phyloP scores from a whole-genome alignment of 2,888 invertebrate genomes.

The Xestia rhomboidea region DNA sequence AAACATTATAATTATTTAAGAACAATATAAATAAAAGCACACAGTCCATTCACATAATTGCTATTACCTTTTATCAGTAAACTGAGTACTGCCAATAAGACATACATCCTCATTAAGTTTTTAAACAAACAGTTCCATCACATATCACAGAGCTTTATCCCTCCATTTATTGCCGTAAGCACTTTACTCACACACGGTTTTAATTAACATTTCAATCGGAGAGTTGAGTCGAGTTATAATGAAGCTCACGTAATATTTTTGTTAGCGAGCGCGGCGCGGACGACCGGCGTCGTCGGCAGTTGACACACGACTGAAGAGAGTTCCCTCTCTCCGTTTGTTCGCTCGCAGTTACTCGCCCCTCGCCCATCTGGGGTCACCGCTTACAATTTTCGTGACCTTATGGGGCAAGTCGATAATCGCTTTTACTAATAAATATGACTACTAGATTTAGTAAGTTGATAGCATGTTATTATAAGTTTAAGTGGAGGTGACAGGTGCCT shows the following conservation, averaged over 20 bases:
- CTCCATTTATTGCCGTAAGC: constrained; percentile 66
- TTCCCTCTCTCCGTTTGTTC: constrained; percentile 68
- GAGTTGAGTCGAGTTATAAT: constrained; percentile 71
- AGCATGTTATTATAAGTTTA: constrained; percentile 54
- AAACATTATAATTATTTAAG: neutral
- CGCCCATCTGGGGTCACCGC: constrained; percentile 81
- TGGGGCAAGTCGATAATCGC: constrained; percentile 82
- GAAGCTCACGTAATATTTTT: constrained; percentile 69
- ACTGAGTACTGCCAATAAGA: constrained; percentile 82
- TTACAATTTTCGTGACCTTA: constrained; percentile 87
- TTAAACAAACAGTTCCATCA: constrained; percentile 82
- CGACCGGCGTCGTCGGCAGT: constrained; percentile 73
- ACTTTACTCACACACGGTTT: constrained; percentile 74
- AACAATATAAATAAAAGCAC: constrained; percentile 11
- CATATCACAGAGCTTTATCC: constrained; percentile 80
- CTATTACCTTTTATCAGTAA: constrained; percentile 86
- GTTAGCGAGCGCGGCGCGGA: constrained; percentile 54
- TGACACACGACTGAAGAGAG: constrained; percentile 80
- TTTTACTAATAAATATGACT: constrained; percentile 73
- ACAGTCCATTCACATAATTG: constrained; percentile 38
- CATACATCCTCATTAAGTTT: constrained; percentile 86
- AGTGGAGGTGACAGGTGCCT: constrained; percentile 50
- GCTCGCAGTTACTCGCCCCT: constrained; percentile 79
- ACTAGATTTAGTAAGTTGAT: constrained; percentile 62
- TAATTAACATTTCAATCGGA: constrained; percentile 67